phyloP scores from a whole-genome alignment of 2,888 invertebrate species.

The Cryptus viduatorius region DNA sequence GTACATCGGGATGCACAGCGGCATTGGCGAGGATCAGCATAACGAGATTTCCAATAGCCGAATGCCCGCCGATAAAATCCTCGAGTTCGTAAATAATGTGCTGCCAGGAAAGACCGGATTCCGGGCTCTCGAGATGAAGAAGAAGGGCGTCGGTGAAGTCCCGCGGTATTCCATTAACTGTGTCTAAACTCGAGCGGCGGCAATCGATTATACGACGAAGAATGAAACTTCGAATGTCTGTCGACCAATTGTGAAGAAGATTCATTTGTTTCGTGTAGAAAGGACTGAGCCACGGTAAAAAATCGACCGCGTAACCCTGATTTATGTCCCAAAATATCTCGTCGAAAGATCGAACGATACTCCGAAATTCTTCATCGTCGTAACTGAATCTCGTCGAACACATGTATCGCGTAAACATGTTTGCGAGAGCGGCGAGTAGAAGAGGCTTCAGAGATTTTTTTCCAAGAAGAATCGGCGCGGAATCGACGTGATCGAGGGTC shows the following conservation, averaged over 20 bases:
- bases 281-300: constrained; percentile 92
- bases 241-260: constrained; percentile 89
- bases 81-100: constrained; percentile 93
- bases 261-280: constrained; percentile 90
- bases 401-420: constrained; percentile 95
- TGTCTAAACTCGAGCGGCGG: constrained; percentile 86
- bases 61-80: constrained; percentile 95
- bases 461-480: constrained; percentile 77
- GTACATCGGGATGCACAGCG: constrained; percentile 89
- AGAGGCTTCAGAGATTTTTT: constrained; percentile 89
- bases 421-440: constrained; percentile 91
- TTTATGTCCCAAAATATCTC: constrained; percentile 97
- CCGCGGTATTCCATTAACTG: constrained; percentile 85
- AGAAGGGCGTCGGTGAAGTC: constrained; percentile 94
- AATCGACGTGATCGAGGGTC: constrained; percentile 85
- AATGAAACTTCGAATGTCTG: constrained; percentile 91
- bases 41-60: constrained; percentile 94
- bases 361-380: constrained; percentile 89
- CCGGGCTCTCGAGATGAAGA: constrained; percentile 89
- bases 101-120: constrained; percentile 89
- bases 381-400: constrained; percentile 92
- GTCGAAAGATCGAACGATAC: constrained; percentile 91
- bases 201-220: constrained; percentile 89
- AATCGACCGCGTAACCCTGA: constrained; percentile 94
- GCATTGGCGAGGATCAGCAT: constrained; percentile 91